Percentiles rank a stretch among this genome's conserved stretches.
These are phyloP conservation scores for Paraplagusia blochii DNA, from an alignment of 2,113 vertebrate genomes.

Conservation along the genomic window DNA sequence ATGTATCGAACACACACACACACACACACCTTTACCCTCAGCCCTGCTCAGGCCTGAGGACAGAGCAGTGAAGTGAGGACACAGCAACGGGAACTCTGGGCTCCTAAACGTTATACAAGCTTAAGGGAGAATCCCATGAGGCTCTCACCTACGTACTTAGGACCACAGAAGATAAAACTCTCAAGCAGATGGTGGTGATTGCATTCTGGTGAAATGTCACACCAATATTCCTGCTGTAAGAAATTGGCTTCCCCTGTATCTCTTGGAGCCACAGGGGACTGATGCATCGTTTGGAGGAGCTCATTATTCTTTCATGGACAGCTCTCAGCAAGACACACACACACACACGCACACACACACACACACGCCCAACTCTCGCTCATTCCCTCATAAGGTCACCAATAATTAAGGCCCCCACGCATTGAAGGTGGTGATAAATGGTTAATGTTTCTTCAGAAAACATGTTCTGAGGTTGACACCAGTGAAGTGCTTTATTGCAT, in stretches of 20 bases:
- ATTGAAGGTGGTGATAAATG: conserved; percentile 50
- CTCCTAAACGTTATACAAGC: not conserved
- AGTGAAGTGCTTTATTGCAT: conserved; percentile 31
- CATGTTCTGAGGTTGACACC: conserved; percentile 20
- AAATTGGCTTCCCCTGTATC: conserved; percentile 32
- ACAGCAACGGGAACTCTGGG: conserved; percentile 14
- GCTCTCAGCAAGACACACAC: conserved; percentile 18
- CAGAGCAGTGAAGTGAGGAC: conserved; percentile 13
- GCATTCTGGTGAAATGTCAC: conserved; percentile 54
- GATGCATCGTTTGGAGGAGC: conserved; percentile 47
- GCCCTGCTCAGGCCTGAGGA: not conserved
- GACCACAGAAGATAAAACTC: conserved; percentile 4
- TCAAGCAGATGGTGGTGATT: conserved; percentile 30
- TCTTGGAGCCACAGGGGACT: conserved; percentile 29
- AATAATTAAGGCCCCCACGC: conserved; percentile 45
- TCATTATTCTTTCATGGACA: conserved; percentile 61
- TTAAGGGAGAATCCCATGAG: conserved; percentile 1
- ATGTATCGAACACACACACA: conserved; percentile 2
- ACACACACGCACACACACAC: conserved; percentile 8
- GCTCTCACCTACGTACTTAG: not conserved
- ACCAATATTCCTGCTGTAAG: conserved; percentile 29
- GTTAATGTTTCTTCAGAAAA: conserved; percentile 46
- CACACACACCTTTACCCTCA: conserved; percentile 16
- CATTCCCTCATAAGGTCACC: conserved; percentile 48
- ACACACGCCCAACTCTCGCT: conserved; percentile 17